Base-by-base conservation (phyloP, 2,888 invertebrate species). In the Druceiella hillmani region DNA sequence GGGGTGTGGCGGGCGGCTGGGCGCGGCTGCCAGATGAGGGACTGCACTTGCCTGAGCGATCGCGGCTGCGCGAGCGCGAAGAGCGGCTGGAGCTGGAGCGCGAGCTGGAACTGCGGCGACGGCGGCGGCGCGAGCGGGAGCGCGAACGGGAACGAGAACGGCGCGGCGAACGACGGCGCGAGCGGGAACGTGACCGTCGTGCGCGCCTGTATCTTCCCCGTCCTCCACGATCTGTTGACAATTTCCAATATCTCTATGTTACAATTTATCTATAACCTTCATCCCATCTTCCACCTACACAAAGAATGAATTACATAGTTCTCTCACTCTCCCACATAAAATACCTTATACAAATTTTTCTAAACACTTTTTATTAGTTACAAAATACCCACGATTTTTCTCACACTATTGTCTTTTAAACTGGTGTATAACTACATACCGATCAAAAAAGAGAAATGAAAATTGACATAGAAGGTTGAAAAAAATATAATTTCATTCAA, bases 41-140 rank as follows among this genome's bases (percentile, higher is more conserved):
- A 62, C 68, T 68, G 62, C 67, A 71, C 70, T 72, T 72, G 72
- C 71, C 71, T 72, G 71, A 69, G 54, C 69, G 68, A 52, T 65
- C 68, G 49, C 62, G 64, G 62, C 63, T 64, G 51, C 66, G 65
- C 40, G 62, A 66, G 33, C 66, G 66, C 54, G 66, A 66, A 36
- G 66, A 63, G 41, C 64, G 64, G 40, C 49, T 46, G 17, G 43
- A 47, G 34, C 52, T 55, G n/a, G 68, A 66, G 40, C 63, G 57
- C 34, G 67, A 65, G 7, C 65, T 64, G 57, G 67, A 62, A 58
- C 59, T 65, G 40, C 68, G 61, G 49, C 68, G 64, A 28, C 66
- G 65, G 46, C 67, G 65, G 45, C 62, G 63, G 15, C 69, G 61
- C 13, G 56, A 56, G 43, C 59, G 58, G 16, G 58, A 58, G 33